These are phyloP conservation scores for Pygmarrhopalites habei DNA, from an alignment of 1,140 invertebrate species.

Conservation along the genomic window DNA sequence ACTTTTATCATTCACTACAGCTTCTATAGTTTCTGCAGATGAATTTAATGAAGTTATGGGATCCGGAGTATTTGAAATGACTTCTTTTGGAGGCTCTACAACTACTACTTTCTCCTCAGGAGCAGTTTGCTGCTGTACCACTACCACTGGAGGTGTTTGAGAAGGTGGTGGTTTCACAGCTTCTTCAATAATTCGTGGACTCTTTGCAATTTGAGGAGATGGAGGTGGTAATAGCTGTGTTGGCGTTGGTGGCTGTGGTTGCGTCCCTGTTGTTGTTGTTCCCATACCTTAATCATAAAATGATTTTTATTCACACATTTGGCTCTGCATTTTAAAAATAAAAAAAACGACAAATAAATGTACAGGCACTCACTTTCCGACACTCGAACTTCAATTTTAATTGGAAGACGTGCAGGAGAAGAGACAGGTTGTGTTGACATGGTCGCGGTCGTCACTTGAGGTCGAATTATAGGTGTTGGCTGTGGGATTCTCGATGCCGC, in stretches of 20 bases:
- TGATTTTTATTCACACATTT: background rate
- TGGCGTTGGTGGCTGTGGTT: background rate
- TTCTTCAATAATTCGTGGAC: slow-evolving; percentile 13
- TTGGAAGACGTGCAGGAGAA: slow-evolving; percentile 14
- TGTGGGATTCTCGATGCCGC: slow-evolving; percentile 36
- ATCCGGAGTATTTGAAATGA: too few relatives aligned
- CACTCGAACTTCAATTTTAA: slow-evolving; percentile 17
- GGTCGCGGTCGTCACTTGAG: background rate
- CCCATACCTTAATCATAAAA: too few relatives aligned
- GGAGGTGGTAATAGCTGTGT: slow-evolving; percentile 5
- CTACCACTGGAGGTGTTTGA: too few relatives aligned
- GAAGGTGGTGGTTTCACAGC: slow-evolving; percentile 16
- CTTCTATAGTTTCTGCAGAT: slow-evolving; percentile 24
- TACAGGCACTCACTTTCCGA: slow-evolving; percentile 14
- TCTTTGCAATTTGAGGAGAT: slow-evolving; percentile 8
- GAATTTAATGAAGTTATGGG: too few relatives aligned
- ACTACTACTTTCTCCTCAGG: background rate
- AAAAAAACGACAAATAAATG: too few relatives aligned
- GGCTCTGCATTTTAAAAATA: too few relatives aligned
- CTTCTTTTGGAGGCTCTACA: too few relatives aligned
- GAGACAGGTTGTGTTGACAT: background rate
- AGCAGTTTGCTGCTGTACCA: too few relatives aligned
- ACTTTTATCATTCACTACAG: slow-evolving; percentile 25
- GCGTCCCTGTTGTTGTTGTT: too few relatives aligned
- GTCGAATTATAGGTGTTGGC: slow-evolving; percentile 12